These are phyloP conservation scores for Pterocles gutturalis DNA, from an alignment of 2,113 vertebrate genomes.

Conservation along the genomic window DNA sequence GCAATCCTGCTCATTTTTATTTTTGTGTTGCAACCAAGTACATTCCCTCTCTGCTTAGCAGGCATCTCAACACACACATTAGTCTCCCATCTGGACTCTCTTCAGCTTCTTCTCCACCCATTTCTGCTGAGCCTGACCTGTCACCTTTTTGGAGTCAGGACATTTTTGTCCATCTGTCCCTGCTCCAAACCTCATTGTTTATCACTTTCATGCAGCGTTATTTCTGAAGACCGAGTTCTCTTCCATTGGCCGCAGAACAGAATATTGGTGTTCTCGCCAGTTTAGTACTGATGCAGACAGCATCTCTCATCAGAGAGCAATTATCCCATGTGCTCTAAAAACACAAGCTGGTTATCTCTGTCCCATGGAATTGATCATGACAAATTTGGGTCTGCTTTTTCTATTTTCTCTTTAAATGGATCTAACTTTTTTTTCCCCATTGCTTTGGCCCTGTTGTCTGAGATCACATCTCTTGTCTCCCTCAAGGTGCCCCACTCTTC, in stretches of 20 bases:
- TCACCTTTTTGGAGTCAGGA: not conserved
- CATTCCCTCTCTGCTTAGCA: not conserved
- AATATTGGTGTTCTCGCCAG: not conserved
- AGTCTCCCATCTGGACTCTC: not conserved
- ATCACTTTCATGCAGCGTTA: accelerated
- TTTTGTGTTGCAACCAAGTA: not conserved
- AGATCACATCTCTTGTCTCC: not conserved
- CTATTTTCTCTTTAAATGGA: not conserved
- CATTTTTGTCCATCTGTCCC: not conserved
- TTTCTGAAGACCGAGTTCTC: not conserved
- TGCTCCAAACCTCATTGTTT: not conserved
- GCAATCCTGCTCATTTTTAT: not conserved
- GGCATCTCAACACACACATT: not conserved
- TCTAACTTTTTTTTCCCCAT: too few species aligned
- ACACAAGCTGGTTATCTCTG: not conserved
- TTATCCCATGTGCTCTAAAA: not conserved
- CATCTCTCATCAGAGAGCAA: not conserved
- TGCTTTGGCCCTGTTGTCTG: not conserved
- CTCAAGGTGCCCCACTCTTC: not conserved
- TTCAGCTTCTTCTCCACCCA: not conserved
- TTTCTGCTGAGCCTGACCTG: not conserved
- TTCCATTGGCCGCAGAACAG: not conserved
- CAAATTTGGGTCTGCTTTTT: not conserved
- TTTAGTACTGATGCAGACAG: not conserved
- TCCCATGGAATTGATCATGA: not conserved